phyloP scores from a whole-genome alignment of 2,888 invertebrate genomes.

The Frankliniella fusca region DNA sequence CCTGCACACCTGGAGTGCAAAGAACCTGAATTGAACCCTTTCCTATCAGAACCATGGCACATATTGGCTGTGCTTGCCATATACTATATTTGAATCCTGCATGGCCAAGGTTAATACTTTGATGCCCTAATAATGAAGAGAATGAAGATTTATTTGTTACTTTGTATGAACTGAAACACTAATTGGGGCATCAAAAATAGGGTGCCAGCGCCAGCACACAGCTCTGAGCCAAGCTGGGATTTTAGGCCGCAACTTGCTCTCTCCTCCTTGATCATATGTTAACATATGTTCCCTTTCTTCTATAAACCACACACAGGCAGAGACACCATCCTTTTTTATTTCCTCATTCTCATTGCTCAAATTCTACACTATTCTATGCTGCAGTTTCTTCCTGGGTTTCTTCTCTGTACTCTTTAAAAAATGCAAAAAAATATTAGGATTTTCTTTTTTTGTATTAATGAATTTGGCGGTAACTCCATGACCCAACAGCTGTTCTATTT shows the following conservation, averaged over 20 bases:
- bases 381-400: too few species aligned
- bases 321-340: background rate
- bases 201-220: background rate
- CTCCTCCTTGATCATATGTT: background rate
- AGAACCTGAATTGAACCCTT: background rate
- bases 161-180: background rate
- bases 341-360: background rate
- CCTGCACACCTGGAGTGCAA: background rate
- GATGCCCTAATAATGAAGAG: background rate
- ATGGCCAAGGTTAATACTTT: background rate
- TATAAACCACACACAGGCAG: background rate
- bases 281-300: background rate
- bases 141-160: background rate
- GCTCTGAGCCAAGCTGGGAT: background rate
- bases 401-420: too few species aligned
- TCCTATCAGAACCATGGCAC: slow-evolving; percentile 6
- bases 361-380: background rate
- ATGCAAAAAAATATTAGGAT: background rate
- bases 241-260: background rate
- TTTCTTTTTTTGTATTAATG: background rate
- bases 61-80: background rate
- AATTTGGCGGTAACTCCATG: slow-evolving; percentile 9
- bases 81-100: background rate
- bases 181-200: background rate
- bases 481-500: background rate